phyloP scores from a whole-genome alignment of 2,113 vertebrate genomes.

The Puntigrus tetrazona region DNA sequence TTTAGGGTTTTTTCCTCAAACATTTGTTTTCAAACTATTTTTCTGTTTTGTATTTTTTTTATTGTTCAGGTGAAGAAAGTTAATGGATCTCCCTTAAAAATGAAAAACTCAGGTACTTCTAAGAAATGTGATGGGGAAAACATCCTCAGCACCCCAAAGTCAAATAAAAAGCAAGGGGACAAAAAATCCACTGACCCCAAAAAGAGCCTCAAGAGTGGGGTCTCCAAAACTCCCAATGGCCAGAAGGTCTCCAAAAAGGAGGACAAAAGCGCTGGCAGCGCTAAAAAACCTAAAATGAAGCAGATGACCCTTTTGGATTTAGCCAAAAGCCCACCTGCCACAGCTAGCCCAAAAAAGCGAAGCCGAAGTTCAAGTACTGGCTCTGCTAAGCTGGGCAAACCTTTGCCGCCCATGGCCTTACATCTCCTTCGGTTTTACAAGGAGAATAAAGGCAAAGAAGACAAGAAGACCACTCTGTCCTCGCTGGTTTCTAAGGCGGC shows the following conservation, averaged over 20 bases:
- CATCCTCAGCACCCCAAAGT: slow-evolving; percentile 62
- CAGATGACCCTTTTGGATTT: slow-evolving; percentile 94
- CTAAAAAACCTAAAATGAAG: slow-evolving; percentile 90
- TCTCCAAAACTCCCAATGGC: slow-evolving; percentile 77
- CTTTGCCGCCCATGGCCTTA: slow-evolving; percentile 88
- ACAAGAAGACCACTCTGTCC: slow-evolving; percentile 89
- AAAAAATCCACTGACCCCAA: slow-evolving; percentile 69
- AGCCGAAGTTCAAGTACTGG: slow-evolving; percentile 72
- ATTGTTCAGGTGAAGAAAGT: slow-evolving; percentile 81
- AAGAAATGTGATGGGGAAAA: slow-evolving; percentile 80
- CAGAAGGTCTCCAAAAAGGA: slow-evolving; percentile 87
- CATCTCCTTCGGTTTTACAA: slow-evolving; percentile 95
- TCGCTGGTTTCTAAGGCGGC: slow-evolving; percentile 89
- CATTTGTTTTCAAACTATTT: slow-evolving; percentile 32
- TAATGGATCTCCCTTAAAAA: slow-evolving; percentile 85
- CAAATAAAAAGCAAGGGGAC: slow-evolving; percentile 62
- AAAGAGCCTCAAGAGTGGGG: slow-evolving; percentile 70
- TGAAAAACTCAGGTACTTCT: slow-evolving; percentile 87
- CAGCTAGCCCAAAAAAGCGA: slow-evolving; percentile 77
- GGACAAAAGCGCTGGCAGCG: slow-evolving; percentile 69
- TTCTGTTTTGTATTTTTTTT: slow-evolving; percentile 31
- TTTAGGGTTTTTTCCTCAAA: neutral
- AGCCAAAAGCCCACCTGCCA: slow-evolving; percentile 82
- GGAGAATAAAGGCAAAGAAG: slow-evolving; percentile 91
- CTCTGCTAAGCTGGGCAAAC: slow-evolving; percentile 87